Evolutionary conservation across 2,797 vertebrate genomes (phyloP).

Genomic region (Phoxinus dragarum): DNA sequence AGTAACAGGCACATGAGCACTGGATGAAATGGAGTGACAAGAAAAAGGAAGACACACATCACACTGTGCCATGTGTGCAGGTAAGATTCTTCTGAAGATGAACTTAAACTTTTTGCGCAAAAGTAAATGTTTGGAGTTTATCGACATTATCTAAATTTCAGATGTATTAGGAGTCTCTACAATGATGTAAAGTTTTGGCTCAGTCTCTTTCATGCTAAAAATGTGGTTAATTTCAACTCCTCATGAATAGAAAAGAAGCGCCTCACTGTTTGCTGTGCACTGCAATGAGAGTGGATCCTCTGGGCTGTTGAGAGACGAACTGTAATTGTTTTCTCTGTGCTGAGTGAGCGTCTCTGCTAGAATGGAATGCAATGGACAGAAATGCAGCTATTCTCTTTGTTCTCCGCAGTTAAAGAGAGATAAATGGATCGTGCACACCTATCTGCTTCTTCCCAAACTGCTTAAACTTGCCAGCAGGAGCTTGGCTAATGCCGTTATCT

Average conservation of each 20-base stretch:
- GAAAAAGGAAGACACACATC: conserved; percentile 76
- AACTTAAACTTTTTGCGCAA: background rate
- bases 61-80: conserved; percentile 79
- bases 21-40: conserved; percentile 53
- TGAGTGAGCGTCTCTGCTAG: conserved; percentile 42
- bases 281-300: conserved; percentile 22
- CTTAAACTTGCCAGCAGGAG: conserved; percentile 78
- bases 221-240: conserved; percentile 20
- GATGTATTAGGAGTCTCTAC: background rate
- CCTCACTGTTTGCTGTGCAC: conserved; percentile 2
- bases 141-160: background rate
- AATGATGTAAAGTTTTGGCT: conserved; percentile 29
- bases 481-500: conserved; percentile 76
- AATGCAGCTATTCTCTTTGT: conserved; percentile 78
- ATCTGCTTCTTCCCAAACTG: conserved; percentile 70
- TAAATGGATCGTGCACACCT: conserved; percentile 60
- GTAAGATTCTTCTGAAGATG: conserved; percentile 67
- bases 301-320: conserved; percentile 66
- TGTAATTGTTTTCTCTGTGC: conserved; percentile 49
- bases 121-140: background rate
- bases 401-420: conserved; percentile 66
- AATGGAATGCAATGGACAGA: conserved; percentile 78
- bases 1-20: conserved; percentile 53
- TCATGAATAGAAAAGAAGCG: conserved; percentile 13
- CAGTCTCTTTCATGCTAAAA: background rate